phyloP scores from a whole-genome alignment of 1,140 invertebrate genomes.

The Drosophila bifasciata region DNA sequence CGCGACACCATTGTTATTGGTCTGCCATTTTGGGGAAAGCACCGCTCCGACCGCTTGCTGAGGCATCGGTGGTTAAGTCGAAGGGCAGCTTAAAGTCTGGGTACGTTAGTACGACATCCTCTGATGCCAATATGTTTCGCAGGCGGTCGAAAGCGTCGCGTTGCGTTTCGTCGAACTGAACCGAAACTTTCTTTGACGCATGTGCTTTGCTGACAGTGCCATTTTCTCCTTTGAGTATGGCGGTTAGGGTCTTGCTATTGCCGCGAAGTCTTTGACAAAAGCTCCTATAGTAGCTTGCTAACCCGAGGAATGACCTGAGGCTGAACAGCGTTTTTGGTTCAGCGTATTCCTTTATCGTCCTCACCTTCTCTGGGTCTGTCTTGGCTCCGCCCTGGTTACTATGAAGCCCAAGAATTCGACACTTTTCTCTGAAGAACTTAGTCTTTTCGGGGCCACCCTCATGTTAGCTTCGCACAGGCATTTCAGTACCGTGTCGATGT shows the following conservation, averaged over 20 bases:
- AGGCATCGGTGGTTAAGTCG: slow-evolving; percentile 27
- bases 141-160: slow-evolving; percentile 17
- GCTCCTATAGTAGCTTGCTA: slow-evolving; percentile 22
- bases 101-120: slow-evolving; percentile 27
- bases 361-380: slow-evolving; percentile 19
- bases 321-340: slow-evolving; percentile 3
- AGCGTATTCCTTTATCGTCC: slow-evolving; percentile 13
- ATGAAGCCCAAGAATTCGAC: slow-evolving; percentile 22
- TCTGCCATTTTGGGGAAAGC: slow-evolving; percentile 9
- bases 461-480: slow-evolving; percentile 18
- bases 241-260: slow-evolving; percentile 11
- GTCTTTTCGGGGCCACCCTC: slow-evolving; percentile 17
- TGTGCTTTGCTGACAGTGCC: slow-evolving; percentile 5
- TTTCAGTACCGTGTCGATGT: slow-evolving; percentile 15
- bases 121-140: slow-evolving; percentile 20
- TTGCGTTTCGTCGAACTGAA: slow-evolving; percentile 11
- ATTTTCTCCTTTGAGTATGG: slow-evolving; percentile 21
- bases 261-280: slow-evolving; percentile 16
- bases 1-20: slow-evolving; percentile 28
- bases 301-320: slow-evolving; percentile 13
- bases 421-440: slow-evolving; percentile 14
- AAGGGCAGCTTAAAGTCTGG: slow-evolving; percentile 22
- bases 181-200: slow-evolving; percentile 19
- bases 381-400: not conserved
- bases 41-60: slow-evolving; percentile 16